These are phyloP conservation scores for Loriculus beryllinus DNA, from an alignment of 2,797 vertebrate genomes.

Conservation along the genomic window DNA sequence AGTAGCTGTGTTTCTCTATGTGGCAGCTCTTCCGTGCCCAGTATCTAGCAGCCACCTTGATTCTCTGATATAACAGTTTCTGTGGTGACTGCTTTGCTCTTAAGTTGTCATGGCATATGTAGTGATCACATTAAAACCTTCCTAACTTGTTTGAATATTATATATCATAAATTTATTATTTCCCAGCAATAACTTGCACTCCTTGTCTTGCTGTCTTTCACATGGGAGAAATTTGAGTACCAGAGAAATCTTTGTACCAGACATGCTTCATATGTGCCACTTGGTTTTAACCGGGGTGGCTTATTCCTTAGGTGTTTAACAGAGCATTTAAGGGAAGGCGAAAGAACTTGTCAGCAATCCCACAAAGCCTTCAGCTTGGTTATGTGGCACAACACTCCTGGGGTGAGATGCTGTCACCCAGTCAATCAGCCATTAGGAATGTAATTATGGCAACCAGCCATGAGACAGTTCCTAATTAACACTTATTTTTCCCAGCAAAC, in stretches of 20 bases:
- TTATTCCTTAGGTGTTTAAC: background rate
- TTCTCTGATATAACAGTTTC: background rate
- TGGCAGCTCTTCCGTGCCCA: background rate
- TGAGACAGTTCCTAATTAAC: slow-evolving; percentile 4
- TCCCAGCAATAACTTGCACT: background rate
- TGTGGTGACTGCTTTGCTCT: slow-evolving; percentile 22
- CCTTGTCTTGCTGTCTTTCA: background rate
- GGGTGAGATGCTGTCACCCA: slow-evolving; percentile 13
- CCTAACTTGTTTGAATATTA: slow-evolving; percentile 20
- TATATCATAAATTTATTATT: background rate
- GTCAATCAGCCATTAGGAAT: background rate
- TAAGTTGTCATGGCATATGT: background rate
- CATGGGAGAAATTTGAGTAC: background rate
- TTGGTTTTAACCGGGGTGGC: background rate
- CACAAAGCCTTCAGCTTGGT: slow-evolving; percentile 1
- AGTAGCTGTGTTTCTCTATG: background rate
- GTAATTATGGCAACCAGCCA: slow-evolving; percentile 41
- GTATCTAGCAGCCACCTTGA: background rate
- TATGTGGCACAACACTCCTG: background rate
- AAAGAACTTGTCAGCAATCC: slow-evolving; percentile 37
- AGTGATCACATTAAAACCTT: slow-evolving; percentile 10
- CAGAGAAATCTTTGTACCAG: background rate
- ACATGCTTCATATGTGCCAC: background rate
- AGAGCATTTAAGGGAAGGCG: slow-evolving; percentile 12
- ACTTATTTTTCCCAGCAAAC: background rate